Evolutionary conservation across 2,113 vertebrate genomes (phyloP).

Genomic region (Tyrannus savana): DNA sequence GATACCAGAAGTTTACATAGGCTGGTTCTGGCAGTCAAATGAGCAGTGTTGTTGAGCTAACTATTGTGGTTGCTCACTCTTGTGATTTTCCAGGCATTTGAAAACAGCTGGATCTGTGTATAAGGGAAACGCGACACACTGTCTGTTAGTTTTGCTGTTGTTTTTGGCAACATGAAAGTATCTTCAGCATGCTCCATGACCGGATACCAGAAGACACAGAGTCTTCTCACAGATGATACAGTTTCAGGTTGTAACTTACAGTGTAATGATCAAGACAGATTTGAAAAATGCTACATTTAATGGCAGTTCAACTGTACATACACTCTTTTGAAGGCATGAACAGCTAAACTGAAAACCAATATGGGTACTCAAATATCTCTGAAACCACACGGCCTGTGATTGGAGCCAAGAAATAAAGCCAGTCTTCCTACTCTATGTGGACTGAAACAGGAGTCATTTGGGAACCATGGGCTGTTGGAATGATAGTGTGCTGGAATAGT

Average conservation of each 20-base stretch:
- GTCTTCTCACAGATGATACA: background rate
- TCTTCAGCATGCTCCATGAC: constrained; percentile 4
- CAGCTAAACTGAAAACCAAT: constrained; percentile 3
- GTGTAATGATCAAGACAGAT: constrained; percentile 4
- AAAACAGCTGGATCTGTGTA: constrained; percentile 1
- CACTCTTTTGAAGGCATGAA: background rate
- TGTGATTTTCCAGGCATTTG: constrained; percentile 25
- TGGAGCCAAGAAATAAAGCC: background rate
- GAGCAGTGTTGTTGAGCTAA: background rate
- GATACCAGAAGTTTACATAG: background rate
- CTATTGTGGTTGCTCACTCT: background rate
- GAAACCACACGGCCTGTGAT: background rate
- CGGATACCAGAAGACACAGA: background rate
- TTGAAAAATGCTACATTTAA: constrained; percentile 16
- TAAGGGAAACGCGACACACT: background rate
- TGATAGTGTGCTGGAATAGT: background rate
- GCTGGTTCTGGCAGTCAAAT: background rate
- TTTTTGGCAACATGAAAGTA: background rate
- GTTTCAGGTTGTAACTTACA: background rate
- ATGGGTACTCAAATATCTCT: background rate
- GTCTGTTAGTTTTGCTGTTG: constrained; percentile 20
- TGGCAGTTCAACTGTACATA: background rate
- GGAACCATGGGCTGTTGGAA: background rate
- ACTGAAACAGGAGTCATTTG: background rate
- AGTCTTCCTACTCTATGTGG: background rate